Percentiles rank a stretch among this genome's conserved stretches.
Conservation (phyloP, 2,888 invertebrate species). For the Xylophagus ater region DNA sequence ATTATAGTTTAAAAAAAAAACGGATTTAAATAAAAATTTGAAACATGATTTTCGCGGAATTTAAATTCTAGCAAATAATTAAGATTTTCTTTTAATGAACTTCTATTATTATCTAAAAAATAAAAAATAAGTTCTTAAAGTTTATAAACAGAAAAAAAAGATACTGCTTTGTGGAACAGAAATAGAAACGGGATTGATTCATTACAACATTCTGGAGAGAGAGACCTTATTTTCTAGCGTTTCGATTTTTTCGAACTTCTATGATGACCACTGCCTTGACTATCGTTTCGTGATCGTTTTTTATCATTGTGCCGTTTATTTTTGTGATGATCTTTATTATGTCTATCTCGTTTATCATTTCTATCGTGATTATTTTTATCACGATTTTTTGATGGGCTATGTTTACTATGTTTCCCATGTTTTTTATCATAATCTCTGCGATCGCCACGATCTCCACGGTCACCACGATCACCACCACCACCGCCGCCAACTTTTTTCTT, state of each 20-base stretch:
- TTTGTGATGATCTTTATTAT: conserved; percentile 19
- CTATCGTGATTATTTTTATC: conserved; percentile 44
- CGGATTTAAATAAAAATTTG: no score
- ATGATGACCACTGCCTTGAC: conserved; percentile 50
- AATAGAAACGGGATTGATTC: no score
- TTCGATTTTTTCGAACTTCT: conserved; percentile 59
- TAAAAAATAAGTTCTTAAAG: no score
- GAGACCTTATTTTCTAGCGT: no score
- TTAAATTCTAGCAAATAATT: no score
- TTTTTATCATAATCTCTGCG: conserved; percentile 30
- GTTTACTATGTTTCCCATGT: conserved; percentile 37
- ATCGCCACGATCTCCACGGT: conserved; percentile 23
- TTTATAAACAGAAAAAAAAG: no score
- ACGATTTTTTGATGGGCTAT: conserved; percentile 41
- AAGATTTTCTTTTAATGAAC: no score
- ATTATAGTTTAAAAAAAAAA: no score
- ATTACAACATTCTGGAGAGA: no score
- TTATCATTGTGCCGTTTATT: conserved; percentile 40
- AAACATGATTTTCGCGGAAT: no score
- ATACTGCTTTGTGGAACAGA: no score
- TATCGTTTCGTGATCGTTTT: conserved; percentile 68
- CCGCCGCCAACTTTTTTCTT: conserved; percentile 31
- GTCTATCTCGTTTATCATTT: conserved; percentile 19
- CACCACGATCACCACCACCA: conserved; percentile 20
- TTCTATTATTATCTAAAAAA: no score